A percentile compares a stretch with the other conserved stretches of the same genome.
These are phyloP conservation scores for Phoeniculus purpureus DNA, from an alignment of 2,797 vertebrate genomes.

Conservation along the genomic window DNA sequence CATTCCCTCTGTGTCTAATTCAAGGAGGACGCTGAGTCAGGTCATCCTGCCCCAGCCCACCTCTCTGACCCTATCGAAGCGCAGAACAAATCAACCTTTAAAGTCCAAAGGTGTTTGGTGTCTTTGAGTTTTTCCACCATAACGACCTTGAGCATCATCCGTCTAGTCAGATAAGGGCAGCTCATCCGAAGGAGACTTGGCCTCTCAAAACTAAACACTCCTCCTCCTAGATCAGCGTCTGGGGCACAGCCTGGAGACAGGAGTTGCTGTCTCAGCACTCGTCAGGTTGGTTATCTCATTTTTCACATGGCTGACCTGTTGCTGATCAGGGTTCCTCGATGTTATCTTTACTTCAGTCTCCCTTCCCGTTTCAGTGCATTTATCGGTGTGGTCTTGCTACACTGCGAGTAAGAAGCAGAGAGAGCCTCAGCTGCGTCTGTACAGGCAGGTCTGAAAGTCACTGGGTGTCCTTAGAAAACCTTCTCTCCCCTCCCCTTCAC, in stretches of 20 bases:
- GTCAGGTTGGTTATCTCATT: background rate
- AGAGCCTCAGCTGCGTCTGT: background rate
- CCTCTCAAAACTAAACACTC: background rate
- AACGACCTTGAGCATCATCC: accelerated
- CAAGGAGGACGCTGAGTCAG: background rate
- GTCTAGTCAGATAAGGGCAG: background rate
- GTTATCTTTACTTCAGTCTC: background rate
- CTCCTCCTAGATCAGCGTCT: background rate
- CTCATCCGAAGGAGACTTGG: background rate
- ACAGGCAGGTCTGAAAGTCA: background rate
- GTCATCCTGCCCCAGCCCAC: background rate
- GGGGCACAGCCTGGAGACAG: background rate
- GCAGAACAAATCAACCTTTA: background rate
- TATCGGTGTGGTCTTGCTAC: background rate
- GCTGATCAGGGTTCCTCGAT: conserved; percentile 25
- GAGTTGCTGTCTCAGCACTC: conserved; percentile 41
- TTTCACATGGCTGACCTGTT: background rate
- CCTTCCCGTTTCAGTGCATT: background rate
- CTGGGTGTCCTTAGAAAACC: background rate
- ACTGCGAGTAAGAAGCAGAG: background rate
- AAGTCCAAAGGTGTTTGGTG: background rate
- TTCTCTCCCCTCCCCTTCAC: background rate
- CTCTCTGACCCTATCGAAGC: background rate
- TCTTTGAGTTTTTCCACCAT: background rate
- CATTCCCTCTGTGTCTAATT: background rate